Evolutionary conservation across 1,140 invertebrate genomes (phyloP).

Genomic region (Heliothis virescens): DNA sequence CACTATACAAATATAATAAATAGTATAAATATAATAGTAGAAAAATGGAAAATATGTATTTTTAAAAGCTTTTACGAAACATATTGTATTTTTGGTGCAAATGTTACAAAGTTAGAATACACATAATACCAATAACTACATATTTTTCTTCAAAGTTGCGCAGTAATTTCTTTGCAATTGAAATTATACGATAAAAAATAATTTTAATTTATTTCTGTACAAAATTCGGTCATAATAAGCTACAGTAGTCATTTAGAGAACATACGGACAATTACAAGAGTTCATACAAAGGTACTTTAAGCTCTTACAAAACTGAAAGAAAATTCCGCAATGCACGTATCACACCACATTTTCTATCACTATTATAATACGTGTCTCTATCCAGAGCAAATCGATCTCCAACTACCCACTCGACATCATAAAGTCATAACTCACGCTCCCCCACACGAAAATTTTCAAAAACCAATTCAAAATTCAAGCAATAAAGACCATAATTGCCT

Average conservation of each 20-base stretch:
- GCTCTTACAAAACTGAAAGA: background rate
- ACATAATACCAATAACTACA: too few relatives aligned
- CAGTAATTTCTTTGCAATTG: too few relatives aligned
- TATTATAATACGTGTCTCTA: conserved; percentile 18
- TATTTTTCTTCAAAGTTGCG: too few relatives aligned
- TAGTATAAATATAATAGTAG: too few relatives aligned
- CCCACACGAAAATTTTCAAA: conserved; percentile 58
- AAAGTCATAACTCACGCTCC: conserved; percentile 60
- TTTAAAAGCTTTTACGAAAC: too few relatives aligned
- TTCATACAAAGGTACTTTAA: background rate
- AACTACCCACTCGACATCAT: conserved; percentile 49
- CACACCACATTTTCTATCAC: conserved; percentile 53
- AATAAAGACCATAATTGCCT: conserved; percentile 59
- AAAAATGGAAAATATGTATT: too few relatives aligned
- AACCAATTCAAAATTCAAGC: background rate
- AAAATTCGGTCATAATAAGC: too few relatives aligned
- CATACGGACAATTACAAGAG: background rate
- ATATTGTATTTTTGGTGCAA: too few relatives aligned
- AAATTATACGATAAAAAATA: too few relatives aligned
- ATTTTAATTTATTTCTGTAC: too few relatives aligned
- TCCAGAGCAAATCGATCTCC: conserved; percentile 82
- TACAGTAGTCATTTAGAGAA: background rate
- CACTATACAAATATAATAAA: too few relatives aligned
- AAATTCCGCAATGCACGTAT: background rate
- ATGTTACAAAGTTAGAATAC: too few relatives aligned